These are phyloP conservation scores for Microcebus jonahi DNA, from an alignment of 2,113 vertebrate species.

Conservation along the genomic window DNA sequence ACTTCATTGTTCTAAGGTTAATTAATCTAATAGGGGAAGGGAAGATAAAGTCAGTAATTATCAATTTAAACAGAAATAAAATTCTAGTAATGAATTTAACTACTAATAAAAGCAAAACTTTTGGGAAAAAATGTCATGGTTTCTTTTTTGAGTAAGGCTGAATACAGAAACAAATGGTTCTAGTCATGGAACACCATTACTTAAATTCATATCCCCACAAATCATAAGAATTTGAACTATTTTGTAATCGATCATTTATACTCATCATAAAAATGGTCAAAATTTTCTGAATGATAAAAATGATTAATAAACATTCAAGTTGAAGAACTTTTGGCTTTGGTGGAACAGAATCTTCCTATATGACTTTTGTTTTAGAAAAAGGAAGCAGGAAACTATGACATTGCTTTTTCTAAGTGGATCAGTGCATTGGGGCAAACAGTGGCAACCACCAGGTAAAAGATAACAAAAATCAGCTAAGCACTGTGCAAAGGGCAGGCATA, in stretches of 20 bases:
- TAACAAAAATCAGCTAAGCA: slow-evolving; percentile 26
- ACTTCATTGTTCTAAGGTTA: background rate
- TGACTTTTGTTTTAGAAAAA: slow-evolving; percentile 35
- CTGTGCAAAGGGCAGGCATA: background rate
- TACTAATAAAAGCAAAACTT: slow-evolving; percentile 6
- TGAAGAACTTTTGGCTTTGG: background rate
- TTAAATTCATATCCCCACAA: background rate
- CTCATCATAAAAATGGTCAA: slow-evolving; percentile 14
- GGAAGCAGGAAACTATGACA: background rate
- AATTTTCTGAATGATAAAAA: slow-evolving; percentile 30
- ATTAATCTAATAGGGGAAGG: background rate
- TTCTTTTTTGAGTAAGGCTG: background rate
- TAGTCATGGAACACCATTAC: background rate
- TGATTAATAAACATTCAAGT: slow-evolving; percentile 30
- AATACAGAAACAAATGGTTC: slow-evolving; percentile 12
- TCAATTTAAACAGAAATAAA: slow-evolving; percentile 8
- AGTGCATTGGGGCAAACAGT: background rate
- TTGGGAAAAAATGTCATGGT: background rate
- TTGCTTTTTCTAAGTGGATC: slow-evolving; percentile 26
- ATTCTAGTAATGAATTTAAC: slow-evolving; percentile 3
- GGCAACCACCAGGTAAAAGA: slow-evolving; percentile 13
- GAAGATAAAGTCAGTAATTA: background rate
- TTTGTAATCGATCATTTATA: slow-evolving; percentile 39
- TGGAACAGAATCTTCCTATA: background rate
- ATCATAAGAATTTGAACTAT: background rate